Evolutionary conservation across 2,113 vertebrate species (phyloP).

Genomic region (Centropus bengalensis): DNA sequence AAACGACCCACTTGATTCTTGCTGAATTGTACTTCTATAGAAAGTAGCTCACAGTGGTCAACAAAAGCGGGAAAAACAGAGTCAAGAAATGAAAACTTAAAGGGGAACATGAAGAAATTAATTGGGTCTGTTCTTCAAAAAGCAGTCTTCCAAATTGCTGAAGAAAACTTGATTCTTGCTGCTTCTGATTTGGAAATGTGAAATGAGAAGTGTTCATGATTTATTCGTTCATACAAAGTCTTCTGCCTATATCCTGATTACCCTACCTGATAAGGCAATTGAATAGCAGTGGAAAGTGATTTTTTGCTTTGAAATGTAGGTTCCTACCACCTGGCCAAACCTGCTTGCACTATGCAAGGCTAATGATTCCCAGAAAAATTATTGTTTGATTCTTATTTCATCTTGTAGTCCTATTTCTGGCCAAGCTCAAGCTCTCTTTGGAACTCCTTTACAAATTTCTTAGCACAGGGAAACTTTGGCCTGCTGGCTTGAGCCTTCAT

Average conservation of each 20-base stretch:
- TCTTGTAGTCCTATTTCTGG: not conserved
- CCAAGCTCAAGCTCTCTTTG: not conserved
- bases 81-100: not conserved
- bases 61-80: not conserved
- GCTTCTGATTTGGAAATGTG: not conserved
- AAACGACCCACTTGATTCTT: not conserved
- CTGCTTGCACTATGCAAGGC: not conserved
- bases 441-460: not conserved
- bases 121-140: not conserved
- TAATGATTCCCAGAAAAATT: not conserved
- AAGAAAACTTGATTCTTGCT: not conserved
- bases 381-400: not conserved
- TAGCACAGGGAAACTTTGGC: not conserved
- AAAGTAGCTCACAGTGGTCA: not conserved
- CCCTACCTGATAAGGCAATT: not conserved
- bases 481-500: not conserved
- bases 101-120: not conserved
- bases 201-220: not conserved
- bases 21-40: not conserved
- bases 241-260: not conserved
- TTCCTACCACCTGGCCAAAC: not conserved
- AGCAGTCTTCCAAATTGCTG: not conserved
- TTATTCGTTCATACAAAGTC: not conserved
- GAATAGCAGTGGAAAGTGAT: not conserved
- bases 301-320: not conserved